Conservation (phyloP, 2,797 vertebrate genomes). For the Carcharodon carcharias region DNA sequence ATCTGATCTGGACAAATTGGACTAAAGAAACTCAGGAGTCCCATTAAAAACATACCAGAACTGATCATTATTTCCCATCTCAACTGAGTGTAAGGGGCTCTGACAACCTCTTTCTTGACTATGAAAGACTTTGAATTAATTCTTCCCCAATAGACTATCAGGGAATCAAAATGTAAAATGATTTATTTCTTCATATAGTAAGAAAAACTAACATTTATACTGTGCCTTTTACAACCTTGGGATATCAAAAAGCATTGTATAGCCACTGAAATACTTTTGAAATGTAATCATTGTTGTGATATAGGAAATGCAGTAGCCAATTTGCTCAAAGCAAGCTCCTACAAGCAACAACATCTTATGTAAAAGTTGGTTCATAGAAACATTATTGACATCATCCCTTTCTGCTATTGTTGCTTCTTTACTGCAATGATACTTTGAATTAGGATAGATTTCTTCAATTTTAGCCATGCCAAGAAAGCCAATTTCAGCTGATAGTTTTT, state of each 20-base stretch:
- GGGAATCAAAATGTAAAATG: background rate
- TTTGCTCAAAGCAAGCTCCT: constrained; percentile 4
- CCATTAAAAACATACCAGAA: background rate
- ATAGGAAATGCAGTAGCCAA: background rate
- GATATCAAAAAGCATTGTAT: background rate
- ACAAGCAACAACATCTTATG: background rate
- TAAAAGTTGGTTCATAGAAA: background rate
- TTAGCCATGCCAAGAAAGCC: background rate
- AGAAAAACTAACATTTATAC: background rate
- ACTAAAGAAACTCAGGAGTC: background rate
- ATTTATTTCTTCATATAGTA: background rate
- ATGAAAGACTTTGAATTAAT: background rate
- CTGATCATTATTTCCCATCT: background rate
- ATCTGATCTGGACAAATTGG: background rate
- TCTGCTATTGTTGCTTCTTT: background rate
- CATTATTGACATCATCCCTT: background rate
- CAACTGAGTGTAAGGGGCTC: background rate
- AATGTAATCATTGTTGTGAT: background rate
- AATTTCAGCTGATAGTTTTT: background rate
- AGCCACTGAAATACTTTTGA: background rate
- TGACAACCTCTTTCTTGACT: background rate
- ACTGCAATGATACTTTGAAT: background rate
- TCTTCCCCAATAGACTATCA: background rate
- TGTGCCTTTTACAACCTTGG: background rate
- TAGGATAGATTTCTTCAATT: too few species aligned